Conservation (phyloP, 2,797 vertebrate species). For the Paguma larvata region DNA sequence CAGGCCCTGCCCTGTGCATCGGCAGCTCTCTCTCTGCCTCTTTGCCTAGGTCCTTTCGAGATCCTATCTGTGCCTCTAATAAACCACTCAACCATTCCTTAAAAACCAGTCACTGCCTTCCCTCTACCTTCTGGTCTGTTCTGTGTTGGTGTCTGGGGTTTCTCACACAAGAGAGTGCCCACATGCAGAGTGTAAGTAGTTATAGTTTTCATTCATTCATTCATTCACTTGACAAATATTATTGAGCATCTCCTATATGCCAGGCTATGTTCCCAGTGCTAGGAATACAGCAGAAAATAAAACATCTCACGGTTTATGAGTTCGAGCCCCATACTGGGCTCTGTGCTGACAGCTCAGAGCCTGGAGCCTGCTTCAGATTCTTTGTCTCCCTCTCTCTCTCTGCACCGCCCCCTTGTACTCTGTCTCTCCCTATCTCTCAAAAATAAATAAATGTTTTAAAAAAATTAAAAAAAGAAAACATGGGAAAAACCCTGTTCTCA, state of each 20-base stretch:
- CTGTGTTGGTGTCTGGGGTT: background rate
- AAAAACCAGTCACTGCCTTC: background rate
- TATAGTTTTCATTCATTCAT: background rate
- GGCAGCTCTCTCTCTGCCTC: background rate
- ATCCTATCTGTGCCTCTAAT: background rate
- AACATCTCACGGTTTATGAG: background rate
- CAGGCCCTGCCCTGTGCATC: background rate
- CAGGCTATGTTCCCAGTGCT: background rate
- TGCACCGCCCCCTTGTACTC: no score
- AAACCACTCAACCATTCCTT: background rate
- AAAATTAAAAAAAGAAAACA: background rate
- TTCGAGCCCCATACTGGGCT: no score
- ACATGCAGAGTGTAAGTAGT: background rate
- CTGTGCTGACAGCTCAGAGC: no score
- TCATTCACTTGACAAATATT: background rate
- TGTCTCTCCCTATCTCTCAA: no score
- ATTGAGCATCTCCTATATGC: background rate
- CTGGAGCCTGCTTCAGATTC: no score
- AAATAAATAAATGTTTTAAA: no score
- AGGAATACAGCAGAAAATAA: background rate
- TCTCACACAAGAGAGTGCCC: background rate
- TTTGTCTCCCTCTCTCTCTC: no score
- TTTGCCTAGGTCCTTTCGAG: background rate
- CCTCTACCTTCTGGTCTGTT: background rate
- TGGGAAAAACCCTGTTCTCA: background rate